Conservation (phyloP, 30 jellyfish, hydroid and myxozoan species). For the Calvadosia cruxmelitensis region DNA sequence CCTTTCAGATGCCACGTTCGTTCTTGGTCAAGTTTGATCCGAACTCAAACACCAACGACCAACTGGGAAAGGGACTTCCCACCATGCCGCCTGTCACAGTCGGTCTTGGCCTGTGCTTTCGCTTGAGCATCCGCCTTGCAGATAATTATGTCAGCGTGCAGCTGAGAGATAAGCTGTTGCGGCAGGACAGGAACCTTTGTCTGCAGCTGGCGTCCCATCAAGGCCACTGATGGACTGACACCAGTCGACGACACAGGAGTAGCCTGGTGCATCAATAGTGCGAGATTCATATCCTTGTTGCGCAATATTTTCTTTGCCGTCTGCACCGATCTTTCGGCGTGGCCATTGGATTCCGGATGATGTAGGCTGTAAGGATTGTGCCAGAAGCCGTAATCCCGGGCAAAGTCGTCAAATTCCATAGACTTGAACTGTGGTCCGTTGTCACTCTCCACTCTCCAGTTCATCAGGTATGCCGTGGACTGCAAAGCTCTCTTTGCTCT, state of each 20-base stretch:
- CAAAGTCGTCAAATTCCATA: conserved; percentile 8
- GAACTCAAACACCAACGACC: too few species aligned
- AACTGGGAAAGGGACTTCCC: too few species aligned
- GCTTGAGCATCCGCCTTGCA: too few species aligned
- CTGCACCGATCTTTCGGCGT: conserved; percentile 9
- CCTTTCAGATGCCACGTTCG: too few species aligned
- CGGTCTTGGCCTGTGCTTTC: too few species aligned
- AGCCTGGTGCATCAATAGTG: conserved; percentile 7
- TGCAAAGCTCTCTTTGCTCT: conserved; percentile 7
- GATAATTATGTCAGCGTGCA: too few species aligned
- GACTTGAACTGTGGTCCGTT: conserved; percentile 29
- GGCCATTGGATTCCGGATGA: conserved; percentile 28
- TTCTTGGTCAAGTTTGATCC: too few species aligned
- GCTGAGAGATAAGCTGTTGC: too few species aligned
- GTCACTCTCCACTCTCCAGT: conserved; percentile 18
- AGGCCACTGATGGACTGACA: conserved; percentile 15
- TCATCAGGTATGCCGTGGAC: conserved; percentile 32
- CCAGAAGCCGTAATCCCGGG: conserved; percentile 9
- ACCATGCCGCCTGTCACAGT: too few species aligned
- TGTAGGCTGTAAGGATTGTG: conserved; percentile 29
- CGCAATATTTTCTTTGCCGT: conserved; percentile 6
- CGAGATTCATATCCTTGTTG: conserved; percentile 10
- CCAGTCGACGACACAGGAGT: conserved; percentile 6
- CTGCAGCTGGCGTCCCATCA: conserved; percentile 2
- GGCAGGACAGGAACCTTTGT: too few species aligned